Evolutionary conservation across 2,888 invertebrate genomes (phyloP), one percentile per base, ranked within the genome.

Genomic region (Himalopsyche tibetana): DNA sequence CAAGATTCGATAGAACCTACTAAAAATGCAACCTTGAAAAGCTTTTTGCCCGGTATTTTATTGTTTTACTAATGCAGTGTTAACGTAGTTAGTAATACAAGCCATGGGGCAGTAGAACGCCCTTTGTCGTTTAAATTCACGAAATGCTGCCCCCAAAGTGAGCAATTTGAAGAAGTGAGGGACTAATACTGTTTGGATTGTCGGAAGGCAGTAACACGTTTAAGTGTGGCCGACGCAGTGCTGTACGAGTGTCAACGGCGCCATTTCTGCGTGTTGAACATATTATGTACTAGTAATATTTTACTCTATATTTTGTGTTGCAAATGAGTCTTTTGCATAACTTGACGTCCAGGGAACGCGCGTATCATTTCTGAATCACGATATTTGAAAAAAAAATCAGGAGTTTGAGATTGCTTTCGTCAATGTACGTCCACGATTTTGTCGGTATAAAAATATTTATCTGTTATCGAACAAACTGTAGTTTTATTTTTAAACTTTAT

Each of bases 91-190:
- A 63, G 63, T 63, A 19, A 5, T 19, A 5, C 19, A 8, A 4
- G 63, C 63, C 63, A 19, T 11, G 19, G 19, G 19, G 63, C 15
- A 63, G 63, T 63, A 5, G 63, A 3, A 8, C 80, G 17, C 42
- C 42, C 80, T 17, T 4, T 9, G 80, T 15, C 42, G 8, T 11
- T 80, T 80, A 80, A 80, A 80, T 80, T 80, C 80, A 42, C 80
- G n/a, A 80, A 80, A 80, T 42, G 80, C 63, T 63, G 28, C 63
- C 28, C 40, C 80, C 40, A n/a, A 80, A 80, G 80, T 80, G 80
- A 80, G 80, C 80, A 80, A 38, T 80, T 80, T 80, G n/a, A 80
- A 8, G 17, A 40, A 80, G n/a, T 8, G n/a, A 80, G 80, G 40
- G 80, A 80, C 38, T 80, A 80, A 80, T 42, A 80, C 1, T 80